Conservation (phyloP, 2,113 vertebrate species). For the Pseudorhombus dupliciocellatus region DNA sequence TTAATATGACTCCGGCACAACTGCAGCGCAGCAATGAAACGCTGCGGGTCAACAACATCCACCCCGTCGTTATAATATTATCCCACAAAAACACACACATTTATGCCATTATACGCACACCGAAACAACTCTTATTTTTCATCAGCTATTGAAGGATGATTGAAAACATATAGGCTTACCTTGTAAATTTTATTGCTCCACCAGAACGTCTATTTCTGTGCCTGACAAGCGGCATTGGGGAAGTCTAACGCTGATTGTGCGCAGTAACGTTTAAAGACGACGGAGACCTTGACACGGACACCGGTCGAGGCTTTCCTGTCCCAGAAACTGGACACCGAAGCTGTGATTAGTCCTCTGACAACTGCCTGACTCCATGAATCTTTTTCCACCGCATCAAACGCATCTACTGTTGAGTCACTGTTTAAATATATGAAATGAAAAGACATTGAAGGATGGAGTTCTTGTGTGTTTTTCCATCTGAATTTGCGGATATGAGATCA, state of each 20-base stretch:
- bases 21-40: constrained; percentile 45
- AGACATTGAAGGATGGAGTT: background rate
- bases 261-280: constrained; percentile 54
- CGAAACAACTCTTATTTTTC: constrained; percentile 14
- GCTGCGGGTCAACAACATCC: constrained; percentile 45
- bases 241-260: constrained; percentile 39
- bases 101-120: constrained; percentile 13
- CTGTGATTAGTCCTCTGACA: constrained; percentile 11
- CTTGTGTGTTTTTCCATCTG: background rate
- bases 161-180: constrained; percentile 39
- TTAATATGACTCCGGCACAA: constrained; percentile 52
- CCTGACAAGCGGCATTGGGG: constrained; percentile 18
- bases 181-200: constrained; percentile 38
- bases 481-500: background rate
- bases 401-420: constrained; percentile 1
- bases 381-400: constrained; percentile 36
- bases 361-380: background rate
- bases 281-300: constrained; percentile 61
- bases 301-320: constrained; percentile 31
- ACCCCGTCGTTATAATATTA: constrained; percentile 31
- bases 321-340: constrained; percentile 27
- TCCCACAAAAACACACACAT: constrained; percentile 44
- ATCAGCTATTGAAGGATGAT: constrained; percentile 14
- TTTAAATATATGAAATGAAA: background rate
- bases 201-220: constrained; percentile 54